Base-by-base conservation (phyloP, 1,140 invertebrate species). In the Solen grandis region DNA sequence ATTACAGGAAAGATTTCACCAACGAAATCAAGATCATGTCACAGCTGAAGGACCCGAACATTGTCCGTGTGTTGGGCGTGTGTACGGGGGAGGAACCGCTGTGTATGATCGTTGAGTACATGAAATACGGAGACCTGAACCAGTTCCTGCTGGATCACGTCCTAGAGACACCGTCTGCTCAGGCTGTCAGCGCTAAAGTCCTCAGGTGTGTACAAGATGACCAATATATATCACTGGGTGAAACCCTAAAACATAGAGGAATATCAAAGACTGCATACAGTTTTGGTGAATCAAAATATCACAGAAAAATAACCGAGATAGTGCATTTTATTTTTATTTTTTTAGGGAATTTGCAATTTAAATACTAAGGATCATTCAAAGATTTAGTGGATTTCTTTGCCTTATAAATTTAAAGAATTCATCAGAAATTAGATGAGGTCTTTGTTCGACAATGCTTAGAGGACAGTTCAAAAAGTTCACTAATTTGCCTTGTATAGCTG, bases 31-130 rank as follows among this genome's bases (percentile, higher is more conserved):
- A 96, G 85, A 96, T 97, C 60, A 93, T 98, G 86, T 96, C 96
- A 1, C 95, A 96, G 5, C 92, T 99, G 31, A 95, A 96, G 80
- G 97, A 98, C 89, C 94, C 95, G 0, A 96, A 98, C 91, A 95
- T 99, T 69, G 96, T 97, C 5, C 94, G 96, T 29, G 96, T 98
- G 10, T 90, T 98, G 46, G 97, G 97, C 2, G 95, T 96, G 59
- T 97, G 96, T 90, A 96, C 95, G 59, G 92, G 94, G 52, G 96
- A 96, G 72, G 96, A 97, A 83, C 97, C 96, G 0, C 93, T 96
- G 22, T 97, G 96, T 87, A 96, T 98, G 81, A 94, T 98, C 1
- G 95, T 98, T 87, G 97, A 99, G 91, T 98, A 98, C 92, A 93
- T 97, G 86, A 96, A 97, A 86, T 95, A 96, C 83, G 97, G 97